Evolutionary conservation across 1,140 invertebrate genomes (phyloP).

Genomic region (Apis dorsata): DNA sequence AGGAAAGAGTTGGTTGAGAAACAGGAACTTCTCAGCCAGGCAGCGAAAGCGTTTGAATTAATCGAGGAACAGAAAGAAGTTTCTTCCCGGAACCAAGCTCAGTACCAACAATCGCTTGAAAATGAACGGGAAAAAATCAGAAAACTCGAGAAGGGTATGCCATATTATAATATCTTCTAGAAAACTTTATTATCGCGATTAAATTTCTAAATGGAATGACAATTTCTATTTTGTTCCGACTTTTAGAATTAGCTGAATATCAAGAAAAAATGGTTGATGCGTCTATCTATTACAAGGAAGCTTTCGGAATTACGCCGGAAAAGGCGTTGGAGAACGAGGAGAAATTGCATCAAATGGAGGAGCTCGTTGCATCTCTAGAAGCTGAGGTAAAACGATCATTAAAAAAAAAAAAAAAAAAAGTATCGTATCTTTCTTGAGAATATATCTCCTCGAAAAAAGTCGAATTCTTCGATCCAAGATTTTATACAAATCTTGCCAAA

Average conservation of each 20-base stretch:
- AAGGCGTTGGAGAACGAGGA: slow-evolving; percentile 73
- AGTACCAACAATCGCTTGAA: slow-evolving; percentile 74
- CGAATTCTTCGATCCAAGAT: too few relatives aligned
- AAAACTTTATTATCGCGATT: too few relatives aligned
- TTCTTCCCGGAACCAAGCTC: slow-evolving; percentile 68
- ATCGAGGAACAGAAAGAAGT: slow-evolving; percentile 83
- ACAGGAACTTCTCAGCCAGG: slow-evolving; percentile 90
- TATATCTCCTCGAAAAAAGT: too few relatives aligned
- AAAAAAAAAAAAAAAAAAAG: neutral
- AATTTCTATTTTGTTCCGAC: slow-evolving; percentile 39
- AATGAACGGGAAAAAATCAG: slow-evolving; percentile 71
- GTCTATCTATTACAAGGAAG: slow-evolving; percentile 71
- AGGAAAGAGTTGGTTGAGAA: slow-evolving; percentile 90
- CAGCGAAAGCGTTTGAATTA: slow-evolving; percentile 88
- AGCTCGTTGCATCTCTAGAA: slow-evolving; percentile 74
- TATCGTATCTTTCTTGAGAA: neutral
- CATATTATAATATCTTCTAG: neutral
- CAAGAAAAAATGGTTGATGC: slow-evolving; percentile 67
- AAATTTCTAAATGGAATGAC: too few relatives aligned
- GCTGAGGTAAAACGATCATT: slow-evolving; percentile 67
- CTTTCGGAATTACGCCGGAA: slow-evolving; percentile 75
- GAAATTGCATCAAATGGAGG: slow-evolving; percentile 76
- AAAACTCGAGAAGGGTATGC: slow-evolving; percentile 72
- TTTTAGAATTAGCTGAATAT: slow-evolving; percentile 72
- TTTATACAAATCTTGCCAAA: too few relatives aligned